phyloP scores from a whole-genome alignment of 2,888 invertebrate species.

The Ptychoptera albimana region DNA sequence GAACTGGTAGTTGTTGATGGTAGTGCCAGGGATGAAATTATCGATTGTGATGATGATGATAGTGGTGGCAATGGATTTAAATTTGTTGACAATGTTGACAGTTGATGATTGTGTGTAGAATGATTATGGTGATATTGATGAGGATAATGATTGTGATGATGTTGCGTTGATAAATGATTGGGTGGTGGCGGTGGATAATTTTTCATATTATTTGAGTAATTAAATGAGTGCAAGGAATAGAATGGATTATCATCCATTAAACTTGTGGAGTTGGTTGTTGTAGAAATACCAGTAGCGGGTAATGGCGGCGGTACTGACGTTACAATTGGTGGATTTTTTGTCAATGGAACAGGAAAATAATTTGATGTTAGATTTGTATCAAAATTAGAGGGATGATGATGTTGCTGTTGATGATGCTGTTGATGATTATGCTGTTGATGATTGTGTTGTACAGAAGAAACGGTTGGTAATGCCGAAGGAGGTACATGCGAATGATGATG shows the following conservation, averaged over 20 bases:
- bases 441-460: background rate
- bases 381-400: background rate
- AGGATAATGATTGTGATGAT: background rate
- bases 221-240: constrained; percentile 1
- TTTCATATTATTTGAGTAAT: background rate
- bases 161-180: background rate
- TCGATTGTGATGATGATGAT: background rate
- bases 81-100: too few relatives aligned
- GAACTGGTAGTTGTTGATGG: background rate
- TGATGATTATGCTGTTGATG: background rate
- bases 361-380: background rate
- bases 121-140: background rate
- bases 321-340: too few relatives aligned
- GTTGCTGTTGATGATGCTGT: background rate
- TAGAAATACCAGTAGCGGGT: too few relatives aligned
- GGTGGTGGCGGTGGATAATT: background rate
- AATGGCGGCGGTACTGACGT: too few relatives aligned
- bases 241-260: background rate
- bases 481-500: too few relatives aligned
- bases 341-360: too few relatives aligned
- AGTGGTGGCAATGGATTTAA: background rate
- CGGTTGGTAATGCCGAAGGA: too few relatives aligned
- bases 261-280: background rate
- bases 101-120: too few relatives aligned
- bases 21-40: constrained; percentile 1